Conservation (phyloP, 2,797 vertebrate genomes). For the Dendrocincla fuliginosa region DNA sequence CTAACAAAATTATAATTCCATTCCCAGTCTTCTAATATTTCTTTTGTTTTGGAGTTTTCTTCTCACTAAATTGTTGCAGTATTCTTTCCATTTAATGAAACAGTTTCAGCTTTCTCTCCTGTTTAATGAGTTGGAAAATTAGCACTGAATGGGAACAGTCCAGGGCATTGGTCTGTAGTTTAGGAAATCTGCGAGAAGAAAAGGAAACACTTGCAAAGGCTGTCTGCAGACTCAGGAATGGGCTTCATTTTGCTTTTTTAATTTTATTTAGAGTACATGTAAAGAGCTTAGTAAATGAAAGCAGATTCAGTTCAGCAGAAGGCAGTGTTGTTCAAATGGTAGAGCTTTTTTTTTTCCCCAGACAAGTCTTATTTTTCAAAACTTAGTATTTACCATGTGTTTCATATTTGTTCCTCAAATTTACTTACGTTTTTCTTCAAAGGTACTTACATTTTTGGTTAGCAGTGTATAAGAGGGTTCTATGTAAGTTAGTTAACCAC, state of each 20-base stretch:
- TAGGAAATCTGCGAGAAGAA: background rate
- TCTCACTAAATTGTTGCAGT: background rate
- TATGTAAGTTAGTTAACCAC: background rate
- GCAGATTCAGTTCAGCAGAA: background rate
- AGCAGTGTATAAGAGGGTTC: background rate
- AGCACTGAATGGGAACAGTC: background rate
- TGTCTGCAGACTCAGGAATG: background rate
- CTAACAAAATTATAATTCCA: background rate
- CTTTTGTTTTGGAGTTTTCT: slow-evolving; percentile 1
- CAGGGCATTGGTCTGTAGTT: background rate
- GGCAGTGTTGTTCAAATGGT: background rate
- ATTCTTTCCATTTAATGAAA: slow-evolving; percentile 16
- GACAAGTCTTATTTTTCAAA: background rate
- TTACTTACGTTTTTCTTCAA: background rate
- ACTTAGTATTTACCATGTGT: background rate
- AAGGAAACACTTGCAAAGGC: background rate
- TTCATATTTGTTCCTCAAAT: background rate
- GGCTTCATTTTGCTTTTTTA: background rate
- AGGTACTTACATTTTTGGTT: background rate
- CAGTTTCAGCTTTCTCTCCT: background rate
- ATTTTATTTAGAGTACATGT: background rate
- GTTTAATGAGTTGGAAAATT: slow-evolving; percentile 29
- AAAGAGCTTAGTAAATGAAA: background rate
- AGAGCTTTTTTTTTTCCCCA: background rate
- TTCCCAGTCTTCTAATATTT: background rate